These are phyloP conservation scores for Tribolium castaneum DNA, from an alignment of 1,140 invertebrate genomes.

Conservation along the genomic window DNA sequence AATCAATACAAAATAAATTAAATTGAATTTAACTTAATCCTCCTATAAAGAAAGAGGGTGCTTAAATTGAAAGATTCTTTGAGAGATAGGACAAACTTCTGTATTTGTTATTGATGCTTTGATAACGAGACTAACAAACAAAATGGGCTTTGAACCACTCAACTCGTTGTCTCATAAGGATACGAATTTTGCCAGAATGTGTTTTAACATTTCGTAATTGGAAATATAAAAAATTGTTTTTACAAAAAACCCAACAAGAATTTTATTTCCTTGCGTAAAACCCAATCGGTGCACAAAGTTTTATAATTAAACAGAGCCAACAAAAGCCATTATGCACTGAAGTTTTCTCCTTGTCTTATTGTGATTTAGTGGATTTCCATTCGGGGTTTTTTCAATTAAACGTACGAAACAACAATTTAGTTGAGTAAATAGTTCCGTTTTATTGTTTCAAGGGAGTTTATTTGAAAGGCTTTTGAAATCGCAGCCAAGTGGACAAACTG, in stretches of 20 bases:
- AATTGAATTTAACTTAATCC: constrained; percentile 29
- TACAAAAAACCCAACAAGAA: too few species aligned
- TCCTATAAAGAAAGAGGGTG: neutral
- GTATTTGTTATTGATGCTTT: constrained; percentile 28
- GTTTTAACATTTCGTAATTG: too few species aligned
- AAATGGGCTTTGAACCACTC: constrained; percentile 6
- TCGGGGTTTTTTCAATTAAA: neutral
- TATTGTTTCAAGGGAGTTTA: neutral
- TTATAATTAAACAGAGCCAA: neutral
- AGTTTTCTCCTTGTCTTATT: neutral
- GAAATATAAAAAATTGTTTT: too few species aligned
- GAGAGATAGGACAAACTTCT: constrained; percentile 3
- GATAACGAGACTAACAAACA: constrained; percentile 24
- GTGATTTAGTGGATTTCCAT: neutral
- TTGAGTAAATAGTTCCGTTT: too few species aligned
- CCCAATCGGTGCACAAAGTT: neutral
- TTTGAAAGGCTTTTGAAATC: neutral
- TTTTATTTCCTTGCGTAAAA: neutral
- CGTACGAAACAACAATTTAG: neutral
- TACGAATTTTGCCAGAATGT: neutral
- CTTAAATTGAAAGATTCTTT: constrained; percentile 21
- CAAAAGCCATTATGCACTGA: neutral
- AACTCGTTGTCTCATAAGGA: neutral
- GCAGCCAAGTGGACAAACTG: neutral
- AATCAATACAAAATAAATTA: constrained; percentile 22